Conservation (phyloP, 2,888 invertebrate genomes). For the Mythimna vitellina region DNA sequence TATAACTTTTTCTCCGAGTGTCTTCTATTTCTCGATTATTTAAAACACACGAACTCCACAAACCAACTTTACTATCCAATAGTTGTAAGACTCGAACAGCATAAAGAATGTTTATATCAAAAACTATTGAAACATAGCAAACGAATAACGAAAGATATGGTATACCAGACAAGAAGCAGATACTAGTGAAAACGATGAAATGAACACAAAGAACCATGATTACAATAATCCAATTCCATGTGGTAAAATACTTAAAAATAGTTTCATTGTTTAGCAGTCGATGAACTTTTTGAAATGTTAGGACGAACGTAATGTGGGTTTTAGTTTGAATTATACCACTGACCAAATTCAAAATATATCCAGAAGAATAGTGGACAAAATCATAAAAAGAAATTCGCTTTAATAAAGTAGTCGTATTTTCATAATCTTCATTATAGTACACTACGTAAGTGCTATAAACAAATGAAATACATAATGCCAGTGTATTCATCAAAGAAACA, state of each 20-base stretch:
- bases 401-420: accelerated
- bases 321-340: not conserved
- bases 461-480: not conserved
- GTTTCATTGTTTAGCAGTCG: not conserved
- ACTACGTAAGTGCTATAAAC: not conserved
- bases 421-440: not conserved
- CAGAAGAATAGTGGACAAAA: not conserved
- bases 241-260: not conserved
- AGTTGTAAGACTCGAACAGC: slow-evolving; percentile 16
- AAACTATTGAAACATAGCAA: not conserved
- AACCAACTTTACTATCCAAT: slow-evolving; percentile 5
- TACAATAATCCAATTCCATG: slow-evolving; percentile 5
- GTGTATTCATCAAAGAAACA: not conserved
- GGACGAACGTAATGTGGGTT: not conserved
- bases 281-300: not conserved
- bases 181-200: not conserved
- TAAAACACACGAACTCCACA: slow-evolving; percentile 10
- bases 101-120: slow-evolving; percentile 32
- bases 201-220: not conserved
- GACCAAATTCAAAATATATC: not conserved
- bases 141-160: not conserved
- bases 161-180: not conserved
- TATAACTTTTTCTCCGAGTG: not conserved
- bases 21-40: not conserved
- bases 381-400: not conserved